Percentiles rank a stretch among this genome's conserved stretches.
Evolutionary conservation across 1,140 invertebrate genomes (phyloP).

Genomic region (Stratiolaelaps scimitus): DNA sequence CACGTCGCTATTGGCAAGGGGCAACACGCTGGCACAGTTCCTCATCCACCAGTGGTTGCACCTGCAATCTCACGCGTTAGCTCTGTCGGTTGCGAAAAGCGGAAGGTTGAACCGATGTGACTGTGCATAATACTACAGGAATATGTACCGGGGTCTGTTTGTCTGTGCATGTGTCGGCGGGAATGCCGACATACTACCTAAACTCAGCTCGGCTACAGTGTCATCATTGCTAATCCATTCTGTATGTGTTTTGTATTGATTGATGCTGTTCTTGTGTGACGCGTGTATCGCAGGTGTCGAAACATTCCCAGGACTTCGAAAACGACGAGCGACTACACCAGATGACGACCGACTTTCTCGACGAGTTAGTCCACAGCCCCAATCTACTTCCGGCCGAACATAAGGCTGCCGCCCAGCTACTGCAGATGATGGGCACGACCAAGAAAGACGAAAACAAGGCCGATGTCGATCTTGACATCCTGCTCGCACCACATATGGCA

Average conservation of each 20-base stretch:
- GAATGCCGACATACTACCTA: not conserved
- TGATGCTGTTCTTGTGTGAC: not conserved
- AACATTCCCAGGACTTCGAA: conserved; percentile 60
- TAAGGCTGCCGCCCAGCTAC: conserved; percentile 66
- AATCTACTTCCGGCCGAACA: conserved; percentile 77
- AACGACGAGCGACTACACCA: conserved; percentile 58
- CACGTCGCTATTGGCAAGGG: too few relatives aligned
- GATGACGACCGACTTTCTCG: conserved; percentile 69
- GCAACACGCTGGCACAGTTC: too few relatives aligned
- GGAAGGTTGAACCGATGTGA: not conserved
- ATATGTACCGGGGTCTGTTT: too few relatives aligned
- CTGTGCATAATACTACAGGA: not conserved
- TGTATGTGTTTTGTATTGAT: conserved; percentile 25
- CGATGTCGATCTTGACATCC: conserved; percentile 54
- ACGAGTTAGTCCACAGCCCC: conserved; percentile 70
- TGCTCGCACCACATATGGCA: conserved; percentile 60
- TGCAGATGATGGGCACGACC: conserved; percentile 54
- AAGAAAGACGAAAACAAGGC: conserved; percentile 51
- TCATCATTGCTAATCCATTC: conserved; percentile 29
- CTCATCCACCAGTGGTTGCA: too few relatives aligned
- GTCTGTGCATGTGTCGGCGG: too few relatives aligned
- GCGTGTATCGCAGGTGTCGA: conserved; percentile 27
- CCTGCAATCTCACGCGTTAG: too few relatives aligned
- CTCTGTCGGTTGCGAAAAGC: too few relatives aligned
- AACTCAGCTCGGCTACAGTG: not conserved